phyloP scores from a whole-genome alignment of 2,113 vertebrate species.

The Semnornis frantzii region DNA sequence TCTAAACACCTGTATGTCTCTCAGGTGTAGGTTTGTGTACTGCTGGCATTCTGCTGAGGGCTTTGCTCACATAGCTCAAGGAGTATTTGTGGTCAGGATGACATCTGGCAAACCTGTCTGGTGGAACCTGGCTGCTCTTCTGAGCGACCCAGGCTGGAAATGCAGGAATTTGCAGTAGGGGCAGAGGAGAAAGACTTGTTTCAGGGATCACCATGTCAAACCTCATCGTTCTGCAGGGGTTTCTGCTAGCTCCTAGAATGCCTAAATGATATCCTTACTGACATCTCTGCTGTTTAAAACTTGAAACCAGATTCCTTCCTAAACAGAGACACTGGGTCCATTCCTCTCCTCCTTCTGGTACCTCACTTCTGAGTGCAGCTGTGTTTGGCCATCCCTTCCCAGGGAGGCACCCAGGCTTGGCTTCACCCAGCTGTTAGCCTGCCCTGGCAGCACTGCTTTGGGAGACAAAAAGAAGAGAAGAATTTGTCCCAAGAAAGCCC shows the following conservation, averaged over 20 bases:
- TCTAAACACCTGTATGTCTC: slow-evolving; percentile 31
- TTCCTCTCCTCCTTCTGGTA: neutral
- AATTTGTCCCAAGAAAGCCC: neutral
- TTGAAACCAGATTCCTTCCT: neutral
- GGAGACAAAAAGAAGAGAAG: neutral
- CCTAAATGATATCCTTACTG: neutral
- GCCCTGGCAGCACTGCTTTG: neutral
- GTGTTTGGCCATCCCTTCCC: neutral
- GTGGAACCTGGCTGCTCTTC: neutral
- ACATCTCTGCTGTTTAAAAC: neutral
- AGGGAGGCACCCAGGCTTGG: neutral
- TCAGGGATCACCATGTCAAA: neutral
- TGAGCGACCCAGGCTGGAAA: neutral
- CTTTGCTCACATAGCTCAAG: neutral
- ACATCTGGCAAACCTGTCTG: neutral
- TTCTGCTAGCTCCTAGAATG: neutral
- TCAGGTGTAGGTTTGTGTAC: slow-evolving; percentile 11
- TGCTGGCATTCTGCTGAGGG: neutral
- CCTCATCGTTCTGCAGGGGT: neutral
- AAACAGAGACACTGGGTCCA: fast-evolving
- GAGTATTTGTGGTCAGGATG: neutral
- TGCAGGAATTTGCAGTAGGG: neutral
- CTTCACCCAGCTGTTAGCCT: neutral
- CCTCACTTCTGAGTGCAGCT: neutral
- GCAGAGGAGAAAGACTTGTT: neutral